Percentiles rank a stretch among this genome's conserved stretches.
Evolutionary conservation across 2,797 vertebrate genomes (phyloP).

Genomic region (Sebastes flavidus): DNA sequence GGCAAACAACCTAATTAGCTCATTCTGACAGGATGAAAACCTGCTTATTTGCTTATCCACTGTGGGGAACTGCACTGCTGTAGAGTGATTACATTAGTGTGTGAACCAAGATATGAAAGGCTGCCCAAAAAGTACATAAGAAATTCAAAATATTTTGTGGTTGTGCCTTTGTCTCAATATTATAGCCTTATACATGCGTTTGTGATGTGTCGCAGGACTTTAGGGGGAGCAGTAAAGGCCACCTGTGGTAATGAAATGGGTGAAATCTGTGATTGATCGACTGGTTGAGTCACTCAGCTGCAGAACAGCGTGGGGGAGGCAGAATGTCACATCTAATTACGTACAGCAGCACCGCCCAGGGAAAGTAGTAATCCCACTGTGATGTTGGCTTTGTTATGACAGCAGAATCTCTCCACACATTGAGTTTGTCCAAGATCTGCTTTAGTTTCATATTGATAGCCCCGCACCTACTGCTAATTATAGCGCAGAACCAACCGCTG

Average conservation of each 20-base stretch:
- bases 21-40: constrained; percentile 7
- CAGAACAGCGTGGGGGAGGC: constrained; percentile 49
- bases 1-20: constrained; percentile 19
- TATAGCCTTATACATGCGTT: background rate
- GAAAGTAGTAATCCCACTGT: constrained; percentile 61
- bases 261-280: constrained; percentile 62
- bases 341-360: constrained; percentile 39
- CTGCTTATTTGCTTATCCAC: constrained; percentile 1
- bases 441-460: constrained; percentile 43
- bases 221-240: constrained; percentile 2
- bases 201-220: background rate
- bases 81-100: background rate
- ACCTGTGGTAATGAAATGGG: constrained; percentile 45
- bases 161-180: background rate
- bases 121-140: background rate
- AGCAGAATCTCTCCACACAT: constrained; percentile 54
- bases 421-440: constrained; percentile 49
- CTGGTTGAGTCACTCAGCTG: constrained; percentile 56
- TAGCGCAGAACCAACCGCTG: constrained; percentile 14
- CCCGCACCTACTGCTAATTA: constrained; percentile 48
- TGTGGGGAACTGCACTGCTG: background rate
- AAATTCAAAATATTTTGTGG: background rate
- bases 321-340: constrained; percentile 73
- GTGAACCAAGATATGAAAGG: background rate
- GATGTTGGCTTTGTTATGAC: constrained; percentile 70